Evolutionary conservation across 2,113 vertebrate genomes (phyloP).

Genomic region (Tauraco erythrolophus): DNA sequence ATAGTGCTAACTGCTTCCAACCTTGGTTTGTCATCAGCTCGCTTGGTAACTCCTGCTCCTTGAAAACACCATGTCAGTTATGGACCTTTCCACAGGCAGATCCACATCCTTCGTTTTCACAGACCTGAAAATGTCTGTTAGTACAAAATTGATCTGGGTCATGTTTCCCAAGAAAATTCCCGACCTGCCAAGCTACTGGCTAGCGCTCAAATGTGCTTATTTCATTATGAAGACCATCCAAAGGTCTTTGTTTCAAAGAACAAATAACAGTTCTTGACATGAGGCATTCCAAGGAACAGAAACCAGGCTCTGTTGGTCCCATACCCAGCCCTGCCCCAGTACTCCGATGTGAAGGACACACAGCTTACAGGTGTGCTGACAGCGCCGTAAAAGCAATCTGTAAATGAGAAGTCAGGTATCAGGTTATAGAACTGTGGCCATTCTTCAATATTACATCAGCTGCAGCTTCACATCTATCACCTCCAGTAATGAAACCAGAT

Average conservation of each 20-base stretch:
- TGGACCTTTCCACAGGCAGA: not conserved
- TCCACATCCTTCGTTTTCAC: not conserved
- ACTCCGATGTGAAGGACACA: not conserved
- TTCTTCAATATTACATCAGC: not conserved
- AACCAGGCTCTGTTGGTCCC: not conserved
- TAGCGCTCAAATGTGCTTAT: not conserved
- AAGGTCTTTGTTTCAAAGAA: slow-evolving; percentile 18
- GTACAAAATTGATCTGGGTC: not conserved
- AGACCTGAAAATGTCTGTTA: not conserved
- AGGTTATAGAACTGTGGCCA: not conserved
- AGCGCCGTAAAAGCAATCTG: not conserved
- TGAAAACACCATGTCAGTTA: not conserved
- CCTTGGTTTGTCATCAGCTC: not conserved
- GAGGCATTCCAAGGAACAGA: not conserved
- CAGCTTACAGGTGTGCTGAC: not conserved
- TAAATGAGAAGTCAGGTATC: not conserved
- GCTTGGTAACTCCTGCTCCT: not conserved
- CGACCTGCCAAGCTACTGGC: not conserved
- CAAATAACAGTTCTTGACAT: not conserved
- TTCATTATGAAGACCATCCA: not conserved
- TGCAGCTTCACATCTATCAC: not conserved
- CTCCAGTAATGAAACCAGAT: slow-evolving; percentile 24
- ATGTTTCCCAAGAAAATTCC: not conserved
- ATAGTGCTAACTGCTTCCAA: not conserved
- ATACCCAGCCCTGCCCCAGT: not conserved